Evolutionary conservation across 2,797 vertebrate genomes (phyloP).

Genomic region (Zenarchopterus dispar): DNA sequence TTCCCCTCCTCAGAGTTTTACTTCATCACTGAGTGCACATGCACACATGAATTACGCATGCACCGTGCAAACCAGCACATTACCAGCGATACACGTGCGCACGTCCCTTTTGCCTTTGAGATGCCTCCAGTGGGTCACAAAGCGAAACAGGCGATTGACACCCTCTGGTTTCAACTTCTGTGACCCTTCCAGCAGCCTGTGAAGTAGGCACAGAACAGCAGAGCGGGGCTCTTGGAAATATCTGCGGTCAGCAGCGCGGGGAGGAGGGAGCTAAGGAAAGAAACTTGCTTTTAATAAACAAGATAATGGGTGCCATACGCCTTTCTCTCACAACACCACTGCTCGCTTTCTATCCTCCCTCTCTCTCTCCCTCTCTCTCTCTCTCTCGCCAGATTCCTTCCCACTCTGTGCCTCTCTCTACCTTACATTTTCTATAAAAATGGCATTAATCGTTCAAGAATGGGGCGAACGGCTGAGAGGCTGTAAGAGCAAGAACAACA

Average conservation of each 20-base stretch:
- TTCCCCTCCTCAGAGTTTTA: constrained; percentile 17
- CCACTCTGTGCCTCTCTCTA: constrained; percentile 28
- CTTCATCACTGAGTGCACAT: constrained; percentile 44
- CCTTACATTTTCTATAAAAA: constrained; percentile 55
- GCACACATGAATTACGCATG: constrained; percentile 39
- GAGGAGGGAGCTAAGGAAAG: constrained; percentile 72
- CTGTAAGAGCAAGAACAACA: constrained; percentile 49
- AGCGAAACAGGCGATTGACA: constrained; percentile 60
- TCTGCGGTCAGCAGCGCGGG: constrained; percentile 86
- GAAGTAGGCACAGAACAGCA: constrained; percentile 74
- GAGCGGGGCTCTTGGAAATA: constrained; percentile 80
- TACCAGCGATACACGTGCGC: constrained; percentile 32
- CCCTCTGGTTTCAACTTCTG: constrained; percentile 76
- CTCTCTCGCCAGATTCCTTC: constrained; percentile 1
- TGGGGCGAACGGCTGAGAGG: constrained; percentile 44
- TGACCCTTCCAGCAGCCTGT: constrained; percentile 74
- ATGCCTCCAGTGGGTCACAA: constrained; percentile 47
- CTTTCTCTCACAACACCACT: constrained; percentile 71
- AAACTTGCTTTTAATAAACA: constrained; percentile 92
- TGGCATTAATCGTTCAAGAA: constrained; percentile 63
- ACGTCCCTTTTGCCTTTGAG: constrained; percentile 27
- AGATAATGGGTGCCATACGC: constrained; percentile 89
- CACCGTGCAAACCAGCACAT: constrained; percentile 29
- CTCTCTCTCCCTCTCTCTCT: constrained; percentile 3
- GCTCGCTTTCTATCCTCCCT: constrained; percentile 50